Percentiles rank a stretch among this genome's conserved stretches.
Evolutionary conservation across 2,888 invertebrate species (phyloP).

Genomic region (Apodemia zela): DNA sequence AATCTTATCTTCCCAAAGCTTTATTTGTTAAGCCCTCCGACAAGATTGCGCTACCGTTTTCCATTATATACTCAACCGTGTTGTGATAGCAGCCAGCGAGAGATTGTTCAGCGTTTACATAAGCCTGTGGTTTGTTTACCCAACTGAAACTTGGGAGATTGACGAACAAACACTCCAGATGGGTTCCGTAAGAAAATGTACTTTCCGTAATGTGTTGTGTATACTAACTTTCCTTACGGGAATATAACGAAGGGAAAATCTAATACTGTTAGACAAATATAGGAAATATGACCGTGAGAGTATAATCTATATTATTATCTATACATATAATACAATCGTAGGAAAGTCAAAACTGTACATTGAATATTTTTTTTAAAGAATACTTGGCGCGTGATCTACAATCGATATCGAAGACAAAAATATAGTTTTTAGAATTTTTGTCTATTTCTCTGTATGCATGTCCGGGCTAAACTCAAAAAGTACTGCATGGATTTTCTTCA

Average conservation of each 20-base stretch:
- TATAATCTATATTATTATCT: no score
- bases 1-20: conserved; percentile 1
- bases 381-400: no score
- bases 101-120: conserved; percentile 9
- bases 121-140: conserved; percentile 11
- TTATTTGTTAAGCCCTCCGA: conserved; percentile 57
- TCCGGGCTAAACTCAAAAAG: no score
- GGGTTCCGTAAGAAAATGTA: conserved; percentile 6
- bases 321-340: no score
- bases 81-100: conserved; percentile 11
- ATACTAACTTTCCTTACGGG: neutral
- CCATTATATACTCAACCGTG: conserved; percentile 47
- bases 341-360: no score
- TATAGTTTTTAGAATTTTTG: no score
- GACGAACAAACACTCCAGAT: conserved; percentile 8
- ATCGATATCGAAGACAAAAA: no score
- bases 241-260: neutral
- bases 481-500: no score
- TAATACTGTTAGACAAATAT: neutral
- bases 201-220: neutral
- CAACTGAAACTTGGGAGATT: conserved; percentile 8
- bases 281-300: no score
- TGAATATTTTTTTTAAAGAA: no score
- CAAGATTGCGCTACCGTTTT: conserved; percentile 63
- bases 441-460: no score